Conservation (phyloP, 2,888 invertebrate species). For the Euproctis similis region DNA sequence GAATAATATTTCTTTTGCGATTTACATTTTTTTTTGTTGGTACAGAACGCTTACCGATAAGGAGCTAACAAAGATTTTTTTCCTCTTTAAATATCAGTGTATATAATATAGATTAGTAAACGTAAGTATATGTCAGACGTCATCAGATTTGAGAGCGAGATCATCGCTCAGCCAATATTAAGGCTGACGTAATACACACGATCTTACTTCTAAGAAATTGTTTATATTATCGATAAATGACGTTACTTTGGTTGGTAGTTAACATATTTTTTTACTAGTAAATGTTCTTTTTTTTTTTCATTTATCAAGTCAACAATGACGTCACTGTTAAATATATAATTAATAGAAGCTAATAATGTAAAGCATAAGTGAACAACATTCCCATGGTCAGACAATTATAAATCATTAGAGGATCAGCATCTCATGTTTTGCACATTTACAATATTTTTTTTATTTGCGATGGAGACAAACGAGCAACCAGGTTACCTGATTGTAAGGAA, state of each 20-base stretch:
- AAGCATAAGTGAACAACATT: conserved; percentile 29
- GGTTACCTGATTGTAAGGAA: no score
- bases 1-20: no score
- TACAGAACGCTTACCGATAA: no score
- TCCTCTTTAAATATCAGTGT: no score
- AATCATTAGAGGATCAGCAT: no score
- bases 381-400: no score
- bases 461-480: no score
- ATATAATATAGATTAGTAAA: conserved; percentile 15
- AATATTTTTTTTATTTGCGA: no score
- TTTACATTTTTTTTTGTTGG: no score
- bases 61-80: no score
- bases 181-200: conserved; percentile 57
- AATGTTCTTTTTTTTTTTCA: conserved; percentile 45
- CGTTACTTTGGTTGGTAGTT: conserved; percentile 40
- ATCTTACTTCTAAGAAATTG: conserved; percentile 52
- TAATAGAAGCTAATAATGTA: conserved; percentile 29
- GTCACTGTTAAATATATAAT: conserved; percentile 44
- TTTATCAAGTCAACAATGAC: conserved; percentile 37
- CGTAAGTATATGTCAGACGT: conserved; percentile 19
- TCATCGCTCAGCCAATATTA: conserved; percentile 36
- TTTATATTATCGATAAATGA: conserved; percentile 50
- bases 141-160: conserved; percentile 29
- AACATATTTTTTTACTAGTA: conserved; percentile 42
- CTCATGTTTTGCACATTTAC: no score